Percentiles rank a stretch among this genome's conserved stretches.
phyloP scores from a whole-genome alignment of 1,140 invertebrate genomes.

The Pararge aegeria region DNA sequence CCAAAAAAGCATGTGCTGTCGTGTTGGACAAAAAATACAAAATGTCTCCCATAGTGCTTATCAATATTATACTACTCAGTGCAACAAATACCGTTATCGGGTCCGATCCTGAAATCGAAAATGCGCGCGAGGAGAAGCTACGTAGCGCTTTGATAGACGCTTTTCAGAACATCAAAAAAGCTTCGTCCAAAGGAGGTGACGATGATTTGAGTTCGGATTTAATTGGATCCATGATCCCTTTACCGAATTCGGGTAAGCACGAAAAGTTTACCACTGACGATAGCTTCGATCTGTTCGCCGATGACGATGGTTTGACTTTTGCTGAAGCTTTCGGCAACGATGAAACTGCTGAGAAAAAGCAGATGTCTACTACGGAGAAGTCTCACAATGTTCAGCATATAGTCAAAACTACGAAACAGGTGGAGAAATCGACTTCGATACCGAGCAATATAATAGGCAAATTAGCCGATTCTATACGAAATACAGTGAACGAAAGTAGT shows the following conservation, averaged over 20 bases:
- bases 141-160: slow-evolving; percentile 70
- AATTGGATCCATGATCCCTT: slow-evolving; percentile 48
- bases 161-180: slow-evolving; percentile 72
- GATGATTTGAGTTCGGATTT: slow-evolving; percentile 56
- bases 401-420: slow-evolving; percentile 51
- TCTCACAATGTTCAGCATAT: slow-evolving; percentile 70
- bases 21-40: slow-evolving; percentile 46
- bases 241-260: slow-evolving; percentile 35
- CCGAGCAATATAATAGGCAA: slow-evolving; percentile 52
- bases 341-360: slow-evolving; percentile 45
- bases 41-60: slow-evolving; percentile 58
- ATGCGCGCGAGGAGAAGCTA: slow-evolving; percentile 62
- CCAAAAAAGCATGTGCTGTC: slow-evolving; percentile 47
- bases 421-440: slow-evolving; percentile 52
- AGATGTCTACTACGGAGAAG: slow-evolving; percentile 52
- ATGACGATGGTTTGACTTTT: slow-evolving; percentile 66
- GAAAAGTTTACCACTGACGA: slow-evolving; percentile 45
- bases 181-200: slow-evolving; percentile 60
- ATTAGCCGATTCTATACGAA: slow-evolving; percentile 52
- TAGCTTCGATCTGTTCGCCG: slow-evolving; percentile 61
- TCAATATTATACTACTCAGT: slow-evolving; percentile 46
- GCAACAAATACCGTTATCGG: slow-evolving; percentile 41
- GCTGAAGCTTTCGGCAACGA: slow-evolving; percentile 51
- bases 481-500: slow-evolving; percentile 55
- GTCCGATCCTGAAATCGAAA: slow-evolving; percentile 49